phyloP scores from a whole-genome alignment of 92 coral and sea anemone genomes.

The Bergia puertoricense region DNA sequence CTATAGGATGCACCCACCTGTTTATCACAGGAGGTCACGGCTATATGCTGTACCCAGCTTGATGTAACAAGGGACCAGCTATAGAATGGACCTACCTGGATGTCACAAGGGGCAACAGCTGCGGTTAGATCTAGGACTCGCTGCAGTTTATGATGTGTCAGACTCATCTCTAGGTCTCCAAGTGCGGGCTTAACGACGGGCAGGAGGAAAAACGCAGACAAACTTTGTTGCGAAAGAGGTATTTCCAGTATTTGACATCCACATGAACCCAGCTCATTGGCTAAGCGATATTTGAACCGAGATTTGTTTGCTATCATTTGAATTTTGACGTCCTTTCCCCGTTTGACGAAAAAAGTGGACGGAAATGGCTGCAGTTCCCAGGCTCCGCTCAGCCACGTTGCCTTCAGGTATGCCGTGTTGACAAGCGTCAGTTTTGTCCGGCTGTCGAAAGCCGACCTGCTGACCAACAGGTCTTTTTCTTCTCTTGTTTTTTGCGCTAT shows the following conservation, averaged over 20 bases:
- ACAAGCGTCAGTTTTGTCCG: constrained; percentile 26
- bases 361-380: constrained; percentile 28
- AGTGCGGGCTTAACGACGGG: constrained; percentile 36
- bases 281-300: constrained; percentile 26
- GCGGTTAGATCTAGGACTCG: constrained; percentile 34
- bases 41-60: background rate
- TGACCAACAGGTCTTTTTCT: background rate
- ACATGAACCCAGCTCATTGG: constrained; percentile 32
- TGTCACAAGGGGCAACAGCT: constrained; percentile 33
- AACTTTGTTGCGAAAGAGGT: constrained; percentile 15
- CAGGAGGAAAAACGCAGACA: constrained; percentile 31
- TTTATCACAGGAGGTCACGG: background rate
- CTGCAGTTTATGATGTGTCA: constrained; percentile 37
- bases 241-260: constrained; percentile 42
- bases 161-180: constrained; percentile 35
- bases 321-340: constrained; percentile 28
- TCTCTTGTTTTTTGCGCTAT: constrained; percentile 27
- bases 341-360: constrained; percentile 6
- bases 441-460: constrained; percentile 24
- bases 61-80: background rate
- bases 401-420: constrained; percentile 26
- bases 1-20: background rate
- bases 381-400: constrained; percentile 25
- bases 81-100: constrained; percentile 22
- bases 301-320: constrained; percentile 34